A percentile compares a stretch with the other conserved stretches of the same genome.
Conservation (phyloP, 1,140 invertebrate genomes). For the Lepeophtheirus salmonis region DNA sequence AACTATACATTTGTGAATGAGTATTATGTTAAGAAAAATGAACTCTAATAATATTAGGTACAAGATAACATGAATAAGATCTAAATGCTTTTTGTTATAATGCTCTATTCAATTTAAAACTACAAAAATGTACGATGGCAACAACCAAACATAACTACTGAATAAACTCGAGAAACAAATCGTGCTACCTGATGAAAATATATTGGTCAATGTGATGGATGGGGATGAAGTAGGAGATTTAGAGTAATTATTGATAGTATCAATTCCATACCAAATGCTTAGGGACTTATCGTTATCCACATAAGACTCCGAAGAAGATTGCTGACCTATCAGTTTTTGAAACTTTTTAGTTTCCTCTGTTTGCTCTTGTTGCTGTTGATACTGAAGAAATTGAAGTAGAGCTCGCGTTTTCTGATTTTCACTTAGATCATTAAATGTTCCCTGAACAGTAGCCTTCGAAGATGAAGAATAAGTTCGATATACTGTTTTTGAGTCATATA, state of each 20-base stretch:
- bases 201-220: neutral
- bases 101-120: neutral
- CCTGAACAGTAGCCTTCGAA: constrained; percentile 6
- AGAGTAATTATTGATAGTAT: neutral
- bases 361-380: constrained; percentile 17
- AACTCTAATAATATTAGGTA: neutral
- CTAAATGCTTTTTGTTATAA: no score
- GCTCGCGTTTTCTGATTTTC: constrained; percentile 17
- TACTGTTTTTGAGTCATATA: neutral
- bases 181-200: neutral
- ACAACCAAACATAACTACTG: neutral
- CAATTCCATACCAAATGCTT: neutral
- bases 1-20: no score
- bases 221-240: neutral
- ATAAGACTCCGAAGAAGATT: neutral
- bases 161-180: no score
- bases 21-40: no score
- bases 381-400: constrained; percentile 12
- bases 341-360: constrained; percentile 22
- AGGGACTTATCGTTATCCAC: neutral
- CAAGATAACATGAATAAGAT: neutral
- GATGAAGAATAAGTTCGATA: neutral
- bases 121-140: no score
- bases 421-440: constrained; percentile 18
- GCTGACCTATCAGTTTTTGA: neutral